Evolutionary conservation across 1,140 invertebrate genomes (phyloP), one percentile per base, ranked within the genome.

Genomic region (Nymphalis io): DNA sequence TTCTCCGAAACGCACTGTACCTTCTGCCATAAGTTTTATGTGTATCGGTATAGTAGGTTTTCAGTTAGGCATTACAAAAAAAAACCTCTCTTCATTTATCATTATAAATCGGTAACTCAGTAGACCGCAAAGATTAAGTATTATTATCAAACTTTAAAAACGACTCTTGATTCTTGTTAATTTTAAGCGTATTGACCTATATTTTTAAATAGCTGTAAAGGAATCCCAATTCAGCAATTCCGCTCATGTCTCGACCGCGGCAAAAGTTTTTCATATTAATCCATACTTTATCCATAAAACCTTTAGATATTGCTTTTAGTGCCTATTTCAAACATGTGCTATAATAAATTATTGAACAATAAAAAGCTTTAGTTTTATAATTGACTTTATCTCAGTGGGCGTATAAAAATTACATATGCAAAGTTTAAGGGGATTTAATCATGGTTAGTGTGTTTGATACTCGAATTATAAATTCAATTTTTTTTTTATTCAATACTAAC

Each of bases 211-310:
- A 27, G 59, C 40, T 23, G 46, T 67, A 72, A 72, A 62, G 60
- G 62, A 72, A 66, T 72, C 53, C 59, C 70, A 60, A 72, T 72
- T 72, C 59, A 63, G 42, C 40, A 12, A 72, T 72, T 72, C 70
- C 44, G 53, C 58, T 66, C 70, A 48, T 67, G 70, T 72, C 66
- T 72, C 55, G 57, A 61, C 44, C 62, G 70, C 60, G 60, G 70
- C 63, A 42, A 68, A 72, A 72, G 23, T 72, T 72, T 67, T 39
- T 62, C 58, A 62, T 72, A 72, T 72, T 72, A 72, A 72, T 72
- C 70, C 60, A 72, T 72, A 72, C 71, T 75, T 72, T 70, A 69
- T 73, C 74, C 70, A 75, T 75, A 75, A 75, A 73, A 75, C 64
- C 70, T 75, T 60, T 60, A 61, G 70, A 75, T 73, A 75, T 75